These are phyloP conservation scores for Trachops cirrhosus DNA, from an alignment of 2,797 vertebrate species.

Conservation along the genomic window DNA sequence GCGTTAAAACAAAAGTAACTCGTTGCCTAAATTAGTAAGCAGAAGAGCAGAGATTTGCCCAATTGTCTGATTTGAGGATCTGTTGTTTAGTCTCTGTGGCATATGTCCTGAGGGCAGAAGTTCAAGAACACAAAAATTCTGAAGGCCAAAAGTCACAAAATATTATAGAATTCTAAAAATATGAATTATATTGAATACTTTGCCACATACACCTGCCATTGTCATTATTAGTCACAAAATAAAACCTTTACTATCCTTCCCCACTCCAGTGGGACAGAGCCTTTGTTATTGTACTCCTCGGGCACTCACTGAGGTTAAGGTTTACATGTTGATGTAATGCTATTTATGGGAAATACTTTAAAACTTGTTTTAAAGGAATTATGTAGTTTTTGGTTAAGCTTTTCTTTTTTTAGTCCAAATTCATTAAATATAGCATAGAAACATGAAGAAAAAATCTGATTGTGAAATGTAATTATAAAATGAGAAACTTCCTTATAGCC, in stretches of 20 bases:
- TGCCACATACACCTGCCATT: neutral
- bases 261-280: neutral
- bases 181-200: neutral
- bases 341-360: neutral
- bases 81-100: neutral
- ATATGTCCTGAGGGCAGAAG: neutral
- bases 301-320: neutral
- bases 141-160: neutral
- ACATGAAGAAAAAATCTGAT: neutral
- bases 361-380: neutral
- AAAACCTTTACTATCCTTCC: neutral
- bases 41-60: neutral
- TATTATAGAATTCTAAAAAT: neutral
- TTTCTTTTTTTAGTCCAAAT: neutral
- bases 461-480: constrained; percentile 25
- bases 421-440: neutral
- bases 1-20: neutral
- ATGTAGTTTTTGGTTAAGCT: neutral
- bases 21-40: neutral
- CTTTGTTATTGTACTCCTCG: neutral
- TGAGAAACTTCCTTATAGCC: neutral
- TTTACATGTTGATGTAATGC: neutral
- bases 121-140: neutral
- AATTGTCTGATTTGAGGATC: neutral
- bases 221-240: neutral